These are phyloP conservation scores for Mylabris phalerata DNA, from an alignment of 1,140 invertebrate species.

Conservation along the genomic window DNA sequence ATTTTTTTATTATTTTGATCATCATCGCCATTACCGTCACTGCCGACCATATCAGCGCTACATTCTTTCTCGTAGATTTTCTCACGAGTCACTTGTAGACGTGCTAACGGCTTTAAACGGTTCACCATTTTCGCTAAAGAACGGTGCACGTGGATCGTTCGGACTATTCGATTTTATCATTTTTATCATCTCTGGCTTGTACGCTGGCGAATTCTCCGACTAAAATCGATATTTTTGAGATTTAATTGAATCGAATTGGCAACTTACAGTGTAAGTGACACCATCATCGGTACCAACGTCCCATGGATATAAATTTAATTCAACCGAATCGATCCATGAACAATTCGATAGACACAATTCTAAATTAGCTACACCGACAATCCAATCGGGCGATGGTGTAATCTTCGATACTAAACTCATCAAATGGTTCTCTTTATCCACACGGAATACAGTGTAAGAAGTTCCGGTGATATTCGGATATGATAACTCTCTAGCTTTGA, in stretches of 20 bases:
- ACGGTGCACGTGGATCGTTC: constrained; percentile 79
- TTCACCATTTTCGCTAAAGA: constrained; percentile 72
- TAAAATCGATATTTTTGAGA: constrained; percentile 37
- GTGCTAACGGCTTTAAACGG: constrained; percentile 89
- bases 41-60: constrained; percentile 20
- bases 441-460: constrained; percentile 88
- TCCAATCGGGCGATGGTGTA: constrained; percentile 96
- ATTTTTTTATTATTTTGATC: constrained; percentile 1
- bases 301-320: constrained; percentile 88
- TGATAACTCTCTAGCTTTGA: constrained; percentile 90
- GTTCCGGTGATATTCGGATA: constrained; percentile 89
- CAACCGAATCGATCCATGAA: constrained; percentile 79
- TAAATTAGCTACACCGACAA: constrained; percentile 87
- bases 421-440: constrained; percentile 85
- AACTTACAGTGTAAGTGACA: constrained; percentile 76
- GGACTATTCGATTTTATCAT: constrained; percentile 74
- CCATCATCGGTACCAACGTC: constrained; percentile 95
- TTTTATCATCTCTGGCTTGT: constrained; percentile 72
- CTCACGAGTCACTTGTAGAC: constrained; percentile 69
- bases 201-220: constrained; percentile 71
- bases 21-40: constrained; percentile 29
- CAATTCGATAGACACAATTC: constrained; percentile 89
- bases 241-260: not conserved
- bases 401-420: constrained; percentile 93
- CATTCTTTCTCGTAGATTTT: constrained; percentile 82